Conservation (phyloP, 2,888 invertebrate species). For the Lacanobia oleracea region DNA sequence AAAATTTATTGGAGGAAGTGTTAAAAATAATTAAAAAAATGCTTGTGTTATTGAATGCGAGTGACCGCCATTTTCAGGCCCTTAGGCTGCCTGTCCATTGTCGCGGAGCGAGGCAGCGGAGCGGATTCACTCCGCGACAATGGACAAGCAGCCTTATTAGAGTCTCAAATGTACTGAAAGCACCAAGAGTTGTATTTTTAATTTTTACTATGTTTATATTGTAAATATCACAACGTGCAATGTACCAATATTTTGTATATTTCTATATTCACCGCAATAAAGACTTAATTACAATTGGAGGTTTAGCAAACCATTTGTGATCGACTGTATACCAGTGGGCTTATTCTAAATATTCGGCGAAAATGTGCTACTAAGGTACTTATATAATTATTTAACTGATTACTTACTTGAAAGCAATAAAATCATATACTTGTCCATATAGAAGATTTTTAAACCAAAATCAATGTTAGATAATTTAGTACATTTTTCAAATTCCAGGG, state of each 20-base stretch:
- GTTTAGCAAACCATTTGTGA: conserved; percentile 11
- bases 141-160: neutral
- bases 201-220: conserved; percentile 60
- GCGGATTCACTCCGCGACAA: too few species aligned
- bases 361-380: neutral
- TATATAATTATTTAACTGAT: neutral
- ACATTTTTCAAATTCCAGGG: neutral
- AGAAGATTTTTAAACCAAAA: neutral
- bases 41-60: conserved; percentile 1
- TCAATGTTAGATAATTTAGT: neutral
- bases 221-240: conserved; percentile 69
- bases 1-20: conserved; percentile 13
- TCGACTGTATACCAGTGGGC: neutral
- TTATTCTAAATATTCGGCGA: neutral
- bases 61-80: conserved; percentile 24
- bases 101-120: too few species aligned
- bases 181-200: conserved; percentile 48
- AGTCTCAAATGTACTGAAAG: conserved; percentile 33
- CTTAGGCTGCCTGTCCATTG: neutral
- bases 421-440: neutral
- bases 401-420: neutral
- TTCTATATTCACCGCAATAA: conserved; percentile 45
- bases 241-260: conserved; percentile 58
- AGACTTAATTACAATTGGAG: conserved; percentile 1
- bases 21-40: neutral